Evolutionary conservation across 23 tunicate species (phyloP), one percentile per base, ranked within the genome.

Genomic region (Clavelina lepadiformis): DNA sequence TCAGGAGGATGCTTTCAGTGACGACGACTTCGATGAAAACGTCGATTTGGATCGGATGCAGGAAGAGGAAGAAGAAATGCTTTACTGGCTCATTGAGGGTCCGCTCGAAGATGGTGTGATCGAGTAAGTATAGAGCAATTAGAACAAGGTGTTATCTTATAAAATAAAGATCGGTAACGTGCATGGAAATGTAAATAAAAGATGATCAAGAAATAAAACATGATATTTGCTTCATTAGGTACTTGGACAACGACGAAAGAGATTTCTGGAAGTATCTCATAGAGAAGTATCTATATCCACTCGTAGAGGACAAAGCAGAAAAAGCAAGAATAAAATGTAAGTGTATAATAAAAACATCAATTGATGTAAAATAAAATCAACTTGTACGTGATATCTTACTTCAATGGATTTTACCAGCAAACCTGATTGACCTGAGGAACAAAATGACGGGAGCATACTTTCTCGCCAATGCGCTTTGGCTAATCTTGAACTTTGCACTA

Each of bases 401-500:
- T 11, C 11, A 11, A 53, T 6, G 22, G 4, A 29, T 29, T 49
- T 50, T 59, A 38, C 23, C 66, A 88, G 86, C 25, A 29, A 78
- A 88, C 28, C 56, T 88, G 66, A 74, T 22, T 51, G 82, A 67
- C 26, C 66, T 88, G 21, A 71, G 86, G 11, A 88, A 88, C 82
- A 83, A 82, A 7, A 72, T 74, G 67, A 88, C 87, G 0, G 96
- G 96, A 31, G 96, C 96, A 2, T 88, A 88, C 54, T 88, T 68
- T 25, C 73, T 88, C 38, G 63, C 76, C 33, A 88, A 88, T 65
- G 82, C 78, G 26, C 73, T 88, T 21, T 88, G 96, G 96, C 59
- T 88, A 3, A 78, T 80, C 36, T 64, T 88, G 33, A 88, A 85
- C 73, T 88, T 88, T 61, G 77, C 96, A 23, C 87, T 88, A 2